These are phyloP conservation scores for Drosophila kepulauana DNA, from an alignment of 1,140 invertebrate genomes.

Conservation along the genomic window DNA sequence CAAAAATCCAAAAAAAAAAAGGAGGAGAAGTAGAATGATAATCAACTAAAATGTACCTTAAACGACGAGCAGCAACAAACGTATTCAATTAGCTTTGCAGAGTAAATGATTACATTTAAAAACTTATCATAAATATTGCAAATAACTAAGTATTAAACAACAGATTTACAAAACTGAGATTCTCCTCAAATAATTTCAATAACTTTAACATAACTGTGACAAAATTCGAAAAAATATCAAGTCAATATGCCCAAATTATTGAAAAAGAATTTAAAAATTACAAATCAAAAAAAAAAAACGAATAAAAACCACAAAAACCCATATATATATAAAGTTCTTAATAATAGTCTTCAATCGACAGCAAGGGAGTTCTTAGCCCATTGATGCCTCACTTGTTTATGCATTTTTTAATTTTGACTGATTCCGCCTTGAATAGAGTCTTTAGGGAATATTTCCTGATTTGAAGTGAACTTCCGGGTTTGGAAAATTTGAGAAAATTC, in stretches of 20 bases:
- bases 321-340: not conserved
- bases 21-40: constrained; percentile 43
- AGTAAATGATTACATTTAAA: constrained; percentile 41
- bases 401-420: no score
- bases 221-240: constrained; percentile 15
- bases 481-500: no score
- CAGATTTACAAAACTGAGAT: constrained; percentile 29
- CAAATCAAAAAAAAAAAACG: constrained; percentile 43
- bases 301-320: constrained; percentile 26
- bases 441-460: no score
- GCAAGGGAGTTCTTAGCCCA: constrained; percentile 3
- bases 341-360: not conserved
- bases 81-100: constrained; percentile 77
- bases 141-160: constrained; percentile 45
- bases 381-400: not conserved
- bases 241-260: constrained; percentile 33
- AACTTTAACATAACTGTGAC: not conserved
- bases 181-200: constrained; percentile 21
- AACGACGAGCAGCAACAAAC: constrained; percentile 59
- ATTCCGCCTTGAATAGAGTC: no score
- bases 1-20: constrained; percentile 69
- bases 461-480: no score
- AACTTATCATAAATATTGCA: constrained; percentile 31
- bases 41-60: constrained; percentile 73
- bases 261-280: constrained; percentile 40